phyloP scores from a whole-genome alignment of 1,140 invertebrate genomes.

The Cyclina sinensis region DNA sequence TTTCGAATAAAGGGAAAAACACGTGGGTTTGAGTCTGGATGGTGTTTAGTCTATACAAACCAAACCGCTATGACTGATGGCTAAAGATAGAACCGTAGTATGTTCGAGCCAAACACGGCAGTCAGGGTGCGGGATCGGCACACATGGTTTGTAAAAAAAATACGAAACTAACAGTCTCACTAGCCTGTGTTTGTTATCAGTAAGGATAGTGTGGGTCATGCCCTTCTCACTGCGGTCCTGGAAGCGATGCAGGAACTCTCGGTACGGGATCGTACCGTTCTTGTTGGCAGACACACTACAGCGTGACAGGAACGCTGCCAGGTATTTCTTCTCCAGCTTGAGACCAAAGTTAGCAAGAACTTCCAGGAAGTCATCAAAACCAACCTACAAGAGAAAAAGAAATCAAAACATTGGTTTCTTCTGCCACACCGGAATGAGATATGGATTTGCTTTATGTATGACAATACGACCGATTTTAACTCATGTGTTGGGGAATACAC shows the following conservation, averaged over 20 bases:
- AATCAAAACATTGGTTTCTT: too few species aligned
- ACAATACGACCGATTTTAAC: too few species aligned
- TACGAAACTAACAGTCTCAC: constrained; percentile 74
- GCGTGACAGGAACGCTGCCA: constrained; percentile 84
- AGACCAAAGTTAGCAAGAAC: constrained; percentile 83
- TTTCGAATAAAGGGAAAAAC: too few species aligned
- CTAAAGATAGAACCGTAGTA: constrained; percentile 22
- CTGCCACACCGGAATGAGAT: too few species aligned
- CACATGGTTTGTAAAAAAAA: constrained; percentile 60
- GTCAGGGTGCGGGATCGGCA: constrained; percentile 44
- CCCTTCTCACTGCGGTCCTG: constrained; percentile 85
- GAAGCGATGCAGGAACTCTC: constrained; percentile 85
- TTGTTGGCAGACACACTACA: constrained; percentile 80
- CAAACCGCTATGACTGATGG: constrained; percentile 27
- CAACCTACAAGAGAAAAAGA: constrained; percentile 75
- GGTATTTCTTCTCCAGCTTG: constrained; percentile 83
- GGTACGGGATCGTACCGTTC: constrained; percentile 82
- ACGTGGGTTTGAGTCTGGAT: neutral
- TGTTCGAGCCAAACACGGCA: constrained; percentile 17
- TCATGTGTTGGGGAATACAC: too few species aligned
- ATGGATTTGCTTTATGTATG: too few species aligned
- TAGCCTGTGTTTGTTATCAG: constrained; percentile 85
- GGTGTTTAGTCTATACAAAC: constrained; percentile 42
- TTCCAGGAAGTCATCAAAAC: constrained; percentile 82
- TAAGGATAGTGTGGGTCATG: constrained; percentile 85